Conservation (phyloP, 1,140 invertebrate genomes). For the Ectropis grisescens region DNA sequence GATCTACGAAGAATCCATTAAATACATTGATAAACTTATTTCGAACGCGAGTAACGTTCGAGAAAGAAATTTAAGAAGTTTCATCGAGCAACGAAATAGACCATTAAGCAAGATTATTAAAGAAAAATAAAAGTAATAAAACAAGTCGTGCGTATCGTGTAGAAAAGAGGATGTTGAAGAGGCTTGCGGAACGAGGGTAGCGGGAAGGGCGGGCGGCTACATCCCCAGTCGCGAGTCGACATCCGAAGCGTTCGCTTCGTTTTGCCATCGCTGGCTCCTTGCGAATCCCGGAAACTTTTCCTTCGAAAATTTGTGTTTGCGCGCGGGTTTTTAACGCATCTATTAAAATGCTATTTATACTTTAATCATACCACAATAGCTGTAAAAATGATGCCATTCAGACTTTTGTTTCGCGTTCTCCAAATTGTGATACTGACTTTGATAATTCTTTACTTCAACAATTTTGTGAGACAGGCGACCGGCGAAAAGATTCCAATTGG, state of each 20-base stretch:
- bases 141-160: slow-evolving; percentile 50
- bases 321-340: no score
- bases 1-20: no score
- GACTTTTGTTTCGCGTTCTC: no score
- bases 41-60: slow-evolving; percentile 19
- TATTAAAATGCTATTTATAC: no score
- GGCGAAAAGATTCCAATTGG: no score
- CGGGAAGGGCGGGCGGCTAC: slow-evolving; percentile 27
- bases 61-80: slow-evolving; percentile 41
- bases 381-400: no score
- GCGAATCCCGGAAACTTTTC: slow-evolving; percentile 11
- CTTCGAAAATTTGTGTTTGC: no score
- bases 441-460: no score
- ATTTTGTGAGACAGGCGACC: no score
- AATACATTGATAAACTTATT: slow-evolving; percentile 15
- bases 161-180: slow-evolving; percentile 27
- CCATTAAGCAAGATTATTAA: slow-evolving; percentile 61
- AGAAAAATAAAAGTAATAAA: slow-evolving; percentile 64
- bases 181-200: slow-evolving; percentile 13
- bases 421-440: no score
- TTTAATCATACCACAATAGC: no score
- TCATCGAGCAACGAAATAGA: slow-evolving; percentile 42
- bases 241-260: no score
- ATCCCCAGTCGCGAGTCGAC: slow-evolving; percentile 37
- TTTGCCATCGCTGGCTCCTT: slow-evolving; percentile 9